Base-by-base conservation (phyloP, 2,888 invertebrate species). In the Drosophila koepferae region DNA sequence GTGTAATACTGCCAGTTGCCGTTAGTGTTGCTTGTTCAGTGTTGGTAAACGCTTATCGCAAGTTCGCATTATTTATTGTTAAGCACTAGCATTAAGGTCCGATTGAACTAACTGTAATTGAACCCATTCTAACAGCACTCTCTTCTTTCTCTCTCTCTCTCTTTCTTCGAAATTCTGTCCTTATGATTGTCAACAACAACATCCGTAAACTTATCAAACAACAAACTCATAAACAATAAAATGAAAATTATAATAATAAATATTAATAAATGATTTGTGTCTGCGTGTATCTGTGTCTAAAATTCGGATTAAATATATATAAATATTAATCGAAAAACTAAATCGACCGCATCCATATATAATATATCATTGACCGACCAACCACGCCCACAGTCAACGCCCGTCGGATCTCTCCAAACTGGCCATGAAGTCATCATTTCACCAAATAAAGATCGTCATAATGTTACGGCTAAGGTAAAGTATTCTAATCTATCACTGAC, bases 381-480 rank as follows among this genome's bases (percentile, higher is more conserved):
- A 77, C 64, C 65, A 73, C 67, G 78, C 59, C 71, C 63, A 83
- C 95, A 98, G 98, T 97, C 97, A 82, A 98, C 98, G 79, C 98
- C 98, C 74, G 97, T 98, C 92, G 97, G 97, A 92, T 98, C 98
- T 59, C 94, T 98, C 92, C 97, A 97, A 94, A 97, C 98, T 84
- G 97, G 96, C 89, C 98, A 98, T 93, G 98, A 98, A 94, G 96
- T 97, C 84, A 96, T 98, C 83, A 96, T 97, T 88, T 98, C 98
- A 89, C 98, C 98, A 82, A 97, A 97, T 94, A 95, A 97, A 91
- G 98, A 97, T 93, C 95, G 97, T 93, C 96, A 97, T 94, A 95
- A 95, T 90, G 94, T 96, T 86, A 95, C 96, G 93, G 96, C 96
- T 93, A 97, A 97, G 96, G 97, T 97, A 94, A 94, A 68, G 80